Evolutionary conservation across 1,140 invertebrate genomes (phyloP).

Genomic region (Catajapyx aquilonaris): DNA sequence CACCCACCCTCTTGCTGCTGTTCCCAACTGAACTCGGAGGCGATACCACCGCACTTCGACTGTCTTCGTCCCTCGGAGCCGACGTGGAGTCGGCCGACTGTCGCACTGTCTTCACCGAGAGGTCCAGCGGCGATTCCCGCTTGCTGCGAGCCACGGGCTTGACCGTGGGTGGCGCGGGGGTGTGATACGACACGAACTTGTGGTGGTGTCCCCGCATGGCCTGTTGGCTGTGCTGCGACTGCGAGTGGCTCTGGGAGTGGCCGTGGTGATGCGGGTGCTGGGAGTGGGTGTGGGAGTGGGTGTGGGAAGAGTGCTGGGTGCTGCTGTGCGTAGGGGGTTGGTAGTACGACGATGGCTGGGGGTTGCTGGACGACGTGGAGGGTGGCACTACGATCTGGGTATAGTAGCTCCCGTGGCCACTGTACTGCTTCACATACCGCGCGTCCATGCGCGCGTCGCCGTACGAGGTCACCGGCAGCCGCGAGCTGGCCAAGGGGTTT

Average conservation of each 20-base stretch:
- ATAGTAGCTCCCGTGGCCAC: conserved; percentile 10
- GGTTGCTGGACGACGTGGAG: no score
- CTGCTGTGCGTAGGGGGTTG: no score
- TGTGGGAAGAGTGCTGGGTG: no score
- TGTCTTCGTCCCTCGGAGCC: conserved; percentile 32
- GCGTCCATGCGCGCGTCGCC: no score
- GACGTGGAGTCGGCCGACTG: conserved; percentile 62
- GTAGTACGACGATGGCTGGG: no score
- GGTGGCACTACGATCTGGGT: no score
- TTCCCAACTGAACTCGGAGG: no score
- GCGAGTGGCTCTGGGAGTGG: no score
- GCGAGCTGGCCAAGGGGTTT: no score
- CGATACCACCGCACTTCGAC: no score
- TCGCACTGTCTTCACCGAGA: conserved; percentile 65
- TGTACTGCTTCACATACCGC: no score
- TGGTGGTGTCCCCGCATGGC: neutral
- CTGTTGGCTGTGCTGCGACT: neutral
- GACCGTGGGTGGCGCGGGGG: conserved; percentile 5
- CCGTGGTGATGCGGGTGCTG: conserved; percentile 13
- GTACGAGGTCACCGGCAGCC: no score
- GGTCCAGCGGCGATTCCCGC: conserved; percentile 53
- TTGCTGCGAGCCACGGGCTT: conserved; percentile 20
- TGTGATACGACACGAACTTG: conserved; percentile 6
- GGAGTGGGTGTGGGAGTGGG: conserved; percentile 15
- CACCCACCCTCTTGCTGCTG: neutral